Base-by-base conservation (phyloP, 1,140 invertebrate species). In the Drosophila arawakana region DNA sequence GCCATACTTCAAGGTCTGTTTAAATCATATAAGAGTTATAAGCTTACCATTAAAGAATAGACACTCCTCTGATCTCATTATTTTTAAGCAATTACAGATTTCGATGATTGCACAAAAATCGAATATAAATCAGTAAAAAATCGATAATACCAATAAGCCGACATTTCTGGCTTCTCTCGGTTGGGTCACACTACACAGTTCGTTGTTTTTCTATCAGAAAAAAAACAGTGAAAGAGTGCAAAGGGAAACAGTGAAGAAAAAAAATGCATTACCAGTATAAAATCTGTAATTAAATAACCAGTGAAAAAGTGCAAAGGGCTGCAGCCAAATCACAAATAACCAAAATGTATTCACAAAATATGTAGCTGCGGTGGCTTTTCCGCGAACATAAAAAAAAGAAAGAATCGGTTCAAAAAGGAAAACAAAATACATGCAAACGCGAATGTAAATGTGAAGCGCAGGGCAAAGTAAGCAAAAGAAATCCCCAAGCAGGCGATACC, bases 331-430 rank as follows among this genome's bases (percentile, higher is more conserved):
- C 68, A 65, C 50, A 37, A 62, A 70, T 5, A 62, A 43, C 44
- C 13, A 50, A 50, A 62, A 74, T 74, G 66, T n/a, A 43, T 58
- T 49, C 9, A 11, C 52, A 49, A 50, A 61, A 9, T 34, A 73
- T 69, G 37, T 74, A 70, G 72, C 66, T 60, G 66, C 50, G 55
- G 57, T 69, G 57, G 66, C 47, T 54, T 21, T 58, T 70, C 13
- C 43, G 47, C 35, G 50, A 61, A 58, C 52, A 43, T 25, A 54
- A 73, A 61, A 73, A 83, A 63, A 83, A 54, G 71, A 61, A 73
- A 88, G 80, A 63, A 83, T 86, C 80, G 77, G 84, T 86, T 73
- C 52, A 78, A 73, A 30, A 86, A 73, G 61, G 55, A 88, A 88
- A 84, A 79, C 69, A 73, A 81, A 81, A 85, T 71, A 84, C 78